Evolutionary conservation across 2,888 invertebrate genomes (phyloP).

Genomic region (Spodoptera littoralis): DNA sequence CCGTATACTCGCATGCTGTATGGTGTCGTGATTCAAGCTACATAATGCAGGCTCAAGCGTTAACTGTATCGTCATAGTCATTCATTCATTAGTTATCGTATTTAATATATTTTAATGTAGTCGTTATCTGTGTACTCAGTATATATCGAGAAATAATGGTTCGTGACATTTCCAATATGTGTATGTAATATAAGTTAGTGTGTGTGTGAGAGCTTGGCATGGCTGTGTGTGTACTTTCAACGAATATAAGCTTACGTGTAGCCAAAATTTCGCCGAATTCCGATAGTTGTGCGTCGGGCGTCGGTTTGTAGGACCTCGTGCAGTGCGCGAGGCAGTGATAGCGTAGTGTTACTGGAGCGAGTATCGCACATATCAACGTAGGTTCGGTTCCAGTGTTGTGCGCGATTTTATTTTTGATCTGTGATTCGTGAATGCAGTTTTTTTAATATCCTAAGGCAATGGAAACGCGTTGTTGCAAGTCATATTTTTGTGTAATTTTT

Average conservation of each 20-base stretch:
- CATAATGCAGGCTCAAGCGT: constrained; percentile 77
- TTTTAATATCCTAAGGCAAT: constrained; percentile 60
- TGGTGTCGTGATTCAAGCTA: constrained; percentile 66
- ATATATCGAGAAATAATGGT: constrained; percentile 81
- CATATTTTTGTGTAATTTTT: constrained; percentile 65
- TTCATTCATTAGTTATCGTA: constrained; percentile 73
- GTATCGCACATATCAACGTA: constrained; percentile 79
- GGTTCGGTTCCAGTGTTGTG: constrained; percentile 68
- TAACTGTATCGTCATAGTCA: constrained; percentile 68
- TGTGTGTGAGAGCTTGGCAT: constrained; percentile 24
- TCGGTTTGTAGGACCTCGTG: constrained; percentile 12
- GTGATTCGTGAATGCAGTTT: constrained; percentile 82
- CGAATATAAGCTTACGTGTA: constrained; percentile 44
- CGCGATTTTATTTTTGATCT: constrained; percentile 74
- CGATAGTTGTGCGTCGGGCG: constrained; percentile 11
- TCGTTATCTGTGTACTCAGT: constrained; percentile 78
- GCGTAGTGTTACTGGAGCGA: constrained; percentile 40
- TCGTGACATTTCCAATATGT: constrained; percentile 86
- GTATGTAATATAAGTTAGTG: constrained; percentile 70
- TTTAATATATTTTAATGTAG: constrained; percentile 64
- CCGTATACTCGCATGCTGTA: constrained; percentile 54
- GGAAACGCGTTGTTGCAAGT: constrained; percentile 59
- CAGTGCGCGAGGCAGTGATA: constrained; percentile 32
- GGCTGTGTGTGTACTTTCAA: constrained; percentile 33
- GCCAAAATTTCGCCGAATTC: constrained; percentile 34